Conservation (phyloP, 2,797 vertebrate species). For the Mormyrops attenuatus region DNA sequence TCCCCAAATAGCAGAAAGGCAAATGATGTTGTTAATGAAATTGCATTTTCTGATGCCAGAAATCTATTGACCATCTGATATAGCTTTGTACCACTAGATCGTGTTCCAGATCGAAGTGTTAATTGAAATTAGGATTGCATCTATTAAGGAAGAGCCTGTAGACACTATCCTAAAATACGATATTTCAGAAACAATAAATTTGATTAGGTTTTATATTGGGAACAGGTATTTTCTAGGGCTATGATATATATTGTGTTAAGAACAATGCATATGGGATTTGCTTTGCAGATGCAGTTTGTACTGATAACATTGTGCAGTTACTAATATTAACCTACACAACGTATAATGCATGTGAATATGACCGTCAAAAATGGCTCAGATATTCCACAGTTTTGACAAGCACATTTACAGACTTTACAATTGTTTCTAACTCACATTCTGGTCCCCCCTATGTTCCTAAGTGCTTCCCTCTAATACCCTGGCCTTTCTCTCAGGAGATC, state of each 20-base stretch:
- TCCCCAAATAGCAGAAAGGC: neutral
- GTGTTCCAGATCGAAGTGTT: neutral
- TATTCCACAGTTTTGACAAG: neutral
- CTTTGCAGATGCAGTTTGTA: neutral
- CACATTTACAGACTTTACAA: neutral
- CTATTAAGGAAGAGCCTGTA: neutral
- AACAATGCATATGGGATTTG: neutral
- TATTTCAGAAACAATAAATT: neutral
- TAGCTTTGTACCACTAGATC: neutral
- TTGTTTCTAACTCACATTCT: neutral
- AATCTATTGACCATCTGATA: neutral
- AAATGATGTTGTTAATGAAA: neutral
- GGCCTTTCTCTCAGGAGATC: slow-evolving; percentile 12
- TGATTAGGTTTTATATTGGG: neutral
- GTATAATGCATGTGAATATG: neutral
- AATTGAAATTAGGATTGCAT: neutral
- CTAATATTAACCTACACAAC: neutral
- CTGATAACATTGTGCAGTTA: neutral
- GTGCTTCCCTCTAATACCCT: neutral
- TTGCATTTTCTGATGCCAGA: neutral
- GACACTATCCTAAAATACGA: neutral
- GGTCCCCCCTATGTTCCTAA: neutral
- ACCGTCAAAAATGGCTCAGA: neutral
- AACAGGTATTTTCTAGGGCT: neutral
- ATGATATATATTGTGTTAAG: neutral